phyloP scores from a whole-genome alignment of 2,888 invertebrate genomes.

The Rhaphigaster nebulosa region DNA sequence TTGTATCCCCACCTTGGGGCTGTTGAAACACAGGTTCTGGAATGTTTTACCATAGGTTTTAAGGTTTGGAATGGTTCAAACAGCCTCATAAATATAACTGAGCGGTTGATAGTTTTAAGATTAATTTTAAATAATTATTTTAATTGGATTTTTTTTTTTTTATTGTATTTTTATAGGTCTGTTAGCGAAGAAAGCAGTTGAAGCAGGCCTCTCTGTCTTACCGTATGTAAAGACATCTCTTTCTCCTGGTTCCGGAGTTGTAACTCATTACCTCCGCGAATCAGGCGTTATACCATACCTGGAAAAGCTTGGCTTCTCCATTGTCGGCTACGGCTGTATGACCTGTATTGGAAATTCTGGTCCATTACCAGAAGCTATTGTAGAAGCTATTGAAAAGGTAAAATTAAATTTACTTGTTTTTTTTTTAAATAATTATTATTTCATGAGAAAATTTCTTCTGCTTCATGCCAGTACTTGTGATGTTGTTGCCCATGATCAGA shows the following conservation, averaged over 20 bases:
- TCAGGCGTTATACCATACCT: slow-evolving; percentile 93
- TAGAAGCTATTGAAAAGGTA: slow-evolving; percentile 90
- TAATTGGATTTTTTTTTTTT: not conserved
- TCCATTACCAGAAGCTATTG: slow-evolving; percentile 91
- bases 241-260: slow-evolving; percentile 96
- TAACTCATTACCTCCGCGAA: slow-evolving; percentile 90
- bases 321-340: slow-evolving; percentile 99
- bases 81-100: too few species aligned
- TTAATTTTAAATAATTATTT: too few species aligned
- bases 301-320: slow-evolving; percentile 89
- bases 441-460: too few species aligned
- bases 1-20: too few species aligned
- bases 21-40: too few species aligned
- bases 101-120: too few species aligned
- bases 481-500: too few species aligned
- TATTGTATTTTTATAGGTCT: slow-evolving; percentile 73
- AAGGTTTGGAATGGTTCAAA: too few species aligned
- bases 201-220: slow-evolving; percentile 87
- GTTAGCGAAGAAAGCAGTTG: slow-evolving; percentile 93
- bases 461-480: too few species aligned
- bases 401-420: slow-evolving; percentile 13
- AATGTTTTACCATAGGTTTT: too few species aligned
- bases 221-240: slow-evolving; percentile 98
- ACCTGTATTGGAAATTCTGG: slow-evolving; percentile 99
- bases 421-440: too few species aligned